phyloP scores from a whole-genome alignment of 1,140 invertebrate species.

The Sitobion miscanthi region DNA sequence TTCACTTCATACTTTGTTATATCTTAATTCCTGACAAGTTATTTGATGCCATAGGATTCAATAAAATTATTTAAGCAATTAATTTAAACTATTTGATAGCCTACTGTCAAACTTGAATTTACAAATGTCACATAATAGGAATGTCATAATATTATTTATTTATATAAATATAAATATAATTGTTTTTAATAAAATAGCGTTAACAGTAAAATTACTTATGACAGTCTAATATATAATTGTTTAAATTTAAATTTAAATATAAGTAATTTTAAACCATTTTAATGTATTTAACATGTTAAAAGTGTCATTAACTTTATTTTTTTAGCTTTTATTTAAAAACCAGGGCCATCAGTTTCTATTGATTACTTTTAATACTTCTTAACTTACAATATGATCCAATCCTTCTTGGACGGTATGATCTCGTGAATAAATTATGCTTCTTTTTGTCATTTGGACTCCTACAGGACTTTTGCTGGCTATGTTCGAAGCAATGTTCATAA shows the following conservation, averaged over 20 bases:
- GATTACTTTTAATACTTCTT: neutral
- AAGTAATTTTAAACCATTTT: neutral
- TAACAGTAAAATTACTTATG: neutral
- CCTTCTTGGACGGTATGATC: constrained; percentile 87
- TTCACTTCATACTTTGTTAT: neutral
- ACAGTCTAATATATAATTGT: neutral
- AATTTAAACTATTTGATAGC: neutral
- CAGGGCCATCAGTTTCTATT: neutral
- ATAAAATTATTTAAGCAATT: neutral
- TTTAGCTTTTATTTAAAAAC: neutral
- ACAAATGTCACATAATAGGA: neutral
- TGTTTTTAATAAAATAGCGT: neutral
- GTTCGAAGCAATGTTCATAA: constrained; percentile 74
- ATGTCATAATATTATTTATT: neutral
- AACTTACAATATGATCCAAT: constrained; percentile 84
- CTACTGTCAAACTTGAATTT: neutral
- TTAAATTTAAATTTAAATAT: neutral
- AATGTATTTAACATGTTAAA: neutral
- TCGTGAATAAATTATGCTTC: constrained; percentile 82
- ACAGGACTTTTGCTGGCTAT: constrained; percentile 94
- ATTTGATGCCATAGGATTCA: neutral
- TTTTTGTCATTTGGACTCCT: constrained; percentile 89
- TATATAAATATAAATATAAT: neutral
- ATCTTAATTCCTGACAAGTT: neutral
- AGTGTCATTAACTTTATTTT: neutral